Evolutionary conservation across 1,140 invertebrate species (phyloP).

Genomic region (Drosophila pachea): DNA sequence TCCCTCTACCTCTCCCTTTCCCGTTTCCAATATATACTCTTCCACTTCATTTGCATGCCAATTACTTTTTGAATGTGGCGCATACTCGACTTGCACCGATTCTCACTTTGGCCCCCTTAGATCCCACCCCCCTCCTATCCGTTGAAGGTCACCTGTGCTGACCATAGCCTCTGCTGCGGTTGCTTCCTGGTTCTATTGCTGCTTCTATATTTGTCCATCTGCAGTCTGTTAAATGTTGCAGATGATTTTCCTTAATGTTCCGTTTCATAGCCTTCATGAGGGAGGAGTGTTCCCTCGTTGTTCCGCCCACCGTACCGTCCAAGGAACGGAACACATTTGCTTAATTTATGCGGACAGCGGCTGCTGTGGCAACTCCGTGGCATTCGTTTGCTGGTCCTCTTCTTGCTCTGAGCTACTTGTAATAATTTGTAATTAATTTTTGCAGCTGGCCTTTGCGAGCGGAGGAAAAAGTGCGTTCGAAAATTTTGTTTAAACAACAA

Average conservation of each 20-base stretch:
- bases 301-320: background rate
- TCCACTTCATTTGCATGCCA: slow-evolving; percentile 59
- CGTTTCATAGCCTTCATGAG: slow-evolving; percentile 57
- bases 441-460: slow-evolving; percentile 46
- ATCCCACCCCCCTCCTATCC: background rate
- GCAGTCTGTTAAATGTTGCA: slow-evolving; percentile 53
- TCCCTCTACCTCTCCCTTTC: background rate
- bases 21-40: background rate
- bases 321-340: slow-evolving; percentile 37
- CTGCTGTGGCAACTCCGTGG: slow-evolving; percentile 19
- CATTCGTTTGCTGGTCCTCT: background rate
- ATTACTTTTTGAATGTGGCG: slow-evolving; percentile 48
- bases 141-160: background rate
- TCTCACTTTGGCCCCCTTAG: background rate
- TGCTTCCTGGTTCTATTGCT: background rate
- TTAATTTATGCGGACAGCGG: slow-evolving; percentile 64
- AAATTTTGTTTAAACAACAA: slow-evolving; percentile 14
- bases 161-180: slow-evolving; percentile 5
- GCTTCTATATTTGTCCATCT: background rate
- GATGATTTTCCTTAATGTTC: slow-evolving; percentile 64
- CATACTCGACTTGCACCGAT: slow-evolving; percentile 44
- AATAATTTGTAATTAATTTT: slow-evolving; percentile 76
- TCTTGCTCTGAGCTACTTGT: slow-evolving; percentile 11
- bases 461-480: slow-evolving; percentile 17
- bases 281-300: slow-evolving; percentile 15